Evolutionary conservation across 2,888 invertebrate genomes (phyloP), one percentile per base, ranked within the genome.

Genomic region (Cyaniris semiargus): DNA sequence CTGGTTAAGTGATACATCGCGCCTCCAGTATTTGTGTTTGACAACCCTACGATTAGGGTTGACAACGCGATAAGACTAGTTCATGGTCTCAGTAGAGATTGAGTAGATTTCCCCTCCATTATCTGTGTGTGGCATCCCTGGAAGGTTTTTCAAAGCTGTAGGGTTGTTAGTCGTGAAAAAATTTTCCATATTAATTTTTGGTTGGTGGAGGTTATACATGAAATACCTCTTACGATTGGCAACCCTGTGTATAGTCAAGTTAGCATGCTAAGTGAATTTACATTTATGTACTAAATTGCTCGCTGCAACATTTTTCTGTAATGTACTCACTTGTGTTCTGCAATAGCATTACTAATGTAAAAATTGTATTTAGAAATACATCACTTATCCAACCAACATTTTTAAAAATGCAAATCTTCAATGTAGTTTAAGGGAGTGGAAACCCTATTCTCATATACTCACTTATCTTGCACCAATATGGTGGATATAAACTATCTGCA

Each of bases 231-330:
- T 23, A 60, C 60, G 60, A 60, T 60, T 60, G 60, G 60, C 60
- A 60, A 60, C 60, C 58, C 60, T 60, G 13, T 27, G 4, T 10
- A 27, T 66, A 53, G 53, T 53, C 18, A 27, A 18, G 10, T 27
- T 4, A 27, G 66, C 66, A 66, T 66, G 66, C 27, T 31, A 15
- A 10, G 23, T 60, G 23, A 60, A 23, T 31, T 66, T 15, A 27
- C 27, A 1, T 27, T 53, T 53, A 53, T 66, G 66, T 23, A 66
- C 66, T 66, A 66, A 66, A 60, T 10, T 66, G 66, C 66, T 66
- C 27, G 66, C 0, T 66, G 66, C 21, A 58, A 58, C 58, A 1
- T 27, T 66, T 66, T 10, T 1, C 27, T 66, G 21, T 27, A 27
- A 10, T 27, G 60, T 60, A 27, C 60, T 60, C 66, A 31, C 66